Percentiles rank a stretch among this genome's conserved stretches.
Evolutionary conservation across 2,888 invertebrate genomes (phyloP).

Genomic region (Yponomeuta sedellus): DNA sequence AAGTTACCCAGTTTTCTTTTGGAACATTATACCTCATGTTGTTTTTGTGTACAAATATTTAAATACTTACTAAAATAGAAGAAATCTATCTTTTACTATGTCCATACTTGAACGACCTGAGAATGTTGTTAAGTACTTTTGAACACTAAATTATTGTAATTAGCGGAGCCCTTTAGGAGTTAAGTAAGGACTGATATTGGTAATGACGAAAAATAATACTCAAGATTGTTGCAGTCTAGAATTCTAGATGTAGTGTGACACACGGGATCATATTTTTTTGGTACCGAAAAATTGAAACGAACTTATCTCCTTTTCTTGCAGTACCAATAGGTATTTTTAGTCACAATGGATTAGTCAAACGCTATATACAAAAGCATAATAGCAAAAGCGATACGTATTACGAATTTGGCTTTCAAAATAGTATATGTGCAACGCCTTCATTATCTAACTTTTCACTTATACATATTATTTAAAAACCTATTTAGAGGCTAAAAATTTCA

Average conservation of each 20-base stretch:
- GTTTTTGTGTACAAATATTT: constrained; percentile 22
- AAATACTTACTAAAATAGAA: neutral
- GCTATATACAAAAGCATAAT: no score
- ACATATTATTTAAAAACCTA: no score
- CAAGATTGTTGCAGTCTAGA: constrained; percentile 28
- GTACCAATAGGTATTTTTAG: no score
- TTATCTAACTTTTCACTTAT: no score
- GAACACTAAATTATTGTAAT: neutral
- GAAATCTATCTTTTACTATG: neutral
- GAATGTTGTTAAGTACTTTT: neutral
- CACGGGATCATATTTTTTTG: neutral
- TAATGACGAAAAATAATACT: constrained; percentile 41
- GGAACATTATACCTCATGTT: neutral
- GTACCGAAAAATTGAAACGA: neutral
- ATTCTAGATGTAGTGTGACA: constrained; percentile 27
- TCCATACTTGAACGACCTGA: constrained; percentile 4
- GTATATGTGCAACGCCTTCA: no score
- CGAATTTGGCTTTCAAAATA: no score
- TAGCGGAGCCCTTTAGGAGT: constrained; percentile 46
- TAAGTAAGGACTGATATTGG: constrained; percentile 73
- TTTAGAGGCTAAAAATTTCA: no score
- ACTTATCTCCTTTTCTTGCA: no score
- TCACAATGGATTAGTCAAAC: no score
- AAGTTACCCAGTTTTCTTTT: neutral
- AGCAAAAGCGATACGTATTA: no score